Conservation (phyloP, 2,797 vertebrate genomes). For the Prionace glauca region DNA sequence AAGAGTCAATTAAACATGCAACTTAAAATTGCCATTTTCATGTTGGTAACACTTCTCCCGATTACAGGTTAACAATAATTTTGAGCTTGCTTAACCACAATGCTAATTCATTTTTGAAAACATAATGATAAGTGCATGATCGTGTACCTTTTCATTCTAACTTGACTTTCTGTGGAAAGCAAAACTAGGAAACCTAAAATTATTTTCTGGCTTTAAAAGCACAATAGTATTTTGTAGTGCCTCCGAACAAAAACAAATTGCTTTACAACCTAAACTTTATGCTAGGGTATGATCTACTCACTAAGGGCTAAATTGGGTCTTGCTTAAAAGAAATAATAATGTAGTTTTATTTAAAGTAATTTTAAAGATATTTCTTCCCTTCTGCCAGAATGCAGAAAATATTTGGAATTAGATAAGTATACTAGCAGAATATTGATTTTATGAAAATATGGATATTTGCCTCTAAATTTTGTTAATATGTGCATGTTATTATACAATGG, state of each 20-base stretch:
- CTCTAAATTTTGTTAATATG: background rate
- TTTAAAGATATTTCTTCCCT: background rate
- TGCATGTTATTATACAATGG: background rate
- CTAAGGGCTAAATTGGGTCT: background rate
- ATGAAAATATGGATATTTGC: background rate
- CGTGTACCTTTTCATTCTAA: background rate
- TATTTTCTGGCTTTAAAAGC: background rate
- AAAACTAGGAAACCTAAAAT: background rate
- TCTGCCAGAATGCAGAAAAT: background rate
- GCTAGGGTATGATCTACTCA: background rate
- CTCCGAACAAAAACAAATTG: background rate
- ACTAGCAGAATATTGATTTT: background rate
- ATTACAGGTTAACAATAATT: background rate
- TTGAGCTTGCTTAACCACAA: background rate
- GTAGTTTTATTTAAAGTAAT: background rate
- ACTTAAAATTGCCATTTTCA: background rate
- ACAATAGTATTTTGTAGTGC: background rate
- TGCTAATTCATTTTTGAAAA: background rate
- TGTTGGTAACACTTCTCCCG: background rate
- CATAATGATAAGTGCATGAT: background rate
- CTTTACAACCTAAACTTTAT: background rate
- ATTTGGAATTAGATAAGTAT: background rate
- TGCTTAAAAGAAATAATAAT: background rate
- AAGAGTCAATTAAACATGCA: background rate
- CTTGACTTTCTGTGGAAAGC: background rate